Percentiles rank a stretch among this genome's conserved stretches.
These are phyloP conservation scores for Antheraea yamamai DNA, from an alignment of 2,888 invertebrate genomes.

Conservation along the genomic window DNA sequence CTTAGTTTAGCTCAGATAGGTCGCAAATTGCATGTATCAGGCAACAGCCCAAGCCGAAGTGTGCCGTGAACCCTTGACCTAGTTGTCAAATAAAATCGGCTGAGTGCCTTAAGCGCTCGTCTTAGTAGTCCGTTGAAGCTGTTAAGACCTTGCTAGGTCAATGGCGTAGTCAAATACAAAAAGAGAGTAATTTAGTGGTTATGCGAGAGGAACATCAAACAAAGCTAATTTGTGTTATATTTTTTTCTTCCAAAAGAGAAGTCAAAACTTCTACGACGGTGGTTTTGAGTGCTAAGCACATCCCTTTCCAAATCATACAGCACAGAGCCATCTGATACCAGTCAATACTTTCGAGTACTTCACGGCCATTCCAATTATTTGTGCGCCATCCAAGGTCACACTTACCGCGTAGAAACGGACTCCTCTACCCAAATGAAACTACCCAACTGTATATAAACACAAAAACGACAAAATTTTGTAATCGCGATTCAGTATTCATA, in stretches of 20 bases:
- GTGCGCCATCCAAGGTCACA: conserved; percentile 46
- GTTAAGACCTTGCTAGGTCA: too few species aligned
- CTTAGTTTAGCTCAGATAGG: too few species aligned
- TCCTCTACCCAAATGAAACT: conserved; percentile 33
- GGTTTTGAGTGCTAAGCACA: conserved; percentile 67
- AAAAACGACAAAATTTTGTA: conserved; percentile 45
- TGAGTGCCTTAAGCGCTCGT: too few species aligned
- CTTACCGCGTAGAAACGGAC: conserved; percentile 76
- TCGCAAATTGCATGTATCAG: too few species aligned
- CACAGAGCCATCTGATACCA: conserved; percentile 49
- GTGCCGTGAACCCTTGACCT: too few species aligned
- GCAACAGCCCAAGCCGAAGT: too few species aligned
- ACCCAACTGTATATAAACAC: conserved; percentile 37
- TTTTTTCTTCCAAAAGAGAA: conserved; percentile 53
- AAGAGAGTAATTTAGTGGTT: too few species aligned
- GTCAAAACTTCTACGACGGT: conserved; percentile 76
- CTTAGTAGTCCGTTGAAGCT: too few species aligned
- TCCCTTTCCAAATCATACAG: conserved; percentile 67
- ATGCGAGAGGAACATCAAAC: too few species aligned
- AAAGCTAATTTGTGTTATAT: neutral
- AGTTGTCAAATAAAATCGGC: too few species aligned
- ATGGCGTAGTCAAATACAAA: too few species aligned
- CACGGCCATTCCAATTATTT: conserved; percentile 57
- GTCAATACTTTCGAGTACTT: conserved; percentile 62
- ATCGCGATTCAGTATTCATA: conserved; percentile 59